Conservation (phyloP, 2,113 vertebrate species). For the Corvus moneduloides region DNA sequence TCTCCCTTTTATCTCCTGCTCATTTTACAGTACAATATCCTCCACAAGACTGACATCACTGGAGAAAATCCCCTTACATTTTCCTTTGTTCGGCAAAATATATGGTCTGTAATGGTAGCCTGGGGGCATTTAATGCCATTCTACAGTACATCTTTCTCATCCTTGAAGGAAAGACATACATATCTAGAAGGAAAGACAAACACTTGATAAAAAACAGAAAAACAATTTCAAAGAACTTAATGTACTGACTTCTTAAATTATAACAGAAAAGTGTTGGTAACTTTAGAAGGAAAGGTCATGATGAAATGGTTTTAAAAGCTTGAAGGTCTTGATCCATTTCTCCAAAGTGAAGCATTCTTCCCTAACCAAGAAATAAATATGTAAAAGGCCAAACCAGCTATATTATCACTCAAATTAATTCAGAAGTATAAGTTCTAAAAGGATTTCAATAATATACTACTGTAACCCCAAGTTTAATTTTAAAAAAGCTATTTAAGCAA, state of each 20-base stretch:
- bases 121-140: background rate
- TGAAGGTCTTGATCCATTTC: background rate
- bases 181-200: background rate
- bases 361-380: background rate
- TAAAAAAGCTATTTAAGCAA: background rate
- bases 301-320: background rate
- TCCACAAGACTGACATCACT: background rate
- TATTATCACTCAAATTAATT: background rate
- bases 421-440: background rate
- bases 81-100: background rate
- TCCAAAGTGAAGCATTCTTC: background rate
- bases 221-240: background rate
- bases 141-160: background rate
- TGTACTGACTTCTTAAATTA: background rate
- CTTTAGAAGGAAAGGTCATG: background rate
- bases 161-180: background rate
- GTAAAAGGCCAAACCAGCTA: background rate
- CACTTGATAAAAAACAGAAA: background rate
- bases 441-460: background rate
- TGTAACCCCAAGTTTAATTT: background rate
- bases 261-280: background rate
- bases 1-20: background rate
- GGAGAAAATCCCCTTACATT: background rate
- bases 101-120: background rate
- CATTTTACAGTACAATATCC: background rate